Percentiles rank a stretch among this genome's conserved stretches.
phyloP scores from a whole-genome alignment of 2,797 vertebrate genomes.

The Microhierax caerulescens region DNA sequence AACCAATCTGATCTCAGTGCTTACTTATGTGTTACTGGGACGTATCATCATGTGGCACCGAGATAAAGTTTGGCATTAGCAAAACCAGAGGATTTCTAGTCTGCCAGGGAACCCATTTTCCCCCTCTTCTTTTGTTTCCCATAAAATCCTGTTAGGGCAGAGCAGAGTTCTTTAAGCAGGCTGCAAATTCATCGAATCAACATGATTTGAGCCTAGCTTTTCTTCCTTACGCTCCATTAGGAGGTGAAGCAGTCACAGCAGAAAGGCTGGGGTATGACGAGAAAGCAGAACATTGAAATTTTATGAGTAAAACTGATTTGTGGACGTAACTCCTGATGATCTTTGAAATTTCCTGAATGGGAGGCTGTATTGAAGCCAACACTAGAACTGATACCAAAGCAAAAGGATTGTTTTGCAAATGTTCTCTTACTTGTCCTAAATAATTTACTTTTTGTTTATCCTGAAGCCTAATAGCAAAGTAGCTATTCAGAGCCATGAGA shows the following conservation, averaged over 20 bases:
- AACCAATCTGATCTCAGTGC: conserved; percentile 36
- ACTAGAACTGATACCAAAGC: background rate
- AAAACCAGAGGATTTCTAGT: background rate
- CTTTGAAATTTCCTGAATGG: background rate
- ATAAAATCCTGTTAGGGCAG: conserved; percentile 25
- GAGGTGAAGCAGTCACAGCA: background rate
- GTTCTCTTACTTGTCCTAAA: background rate
- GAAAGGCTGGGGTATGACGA: background rate
- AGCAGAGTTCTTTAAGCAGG: background rate
- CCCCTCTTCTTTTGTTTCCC: conserved; percentile 35
- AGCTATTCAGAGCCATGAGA: background rate
- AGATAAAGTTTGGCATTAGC: conserved; percentile 21
- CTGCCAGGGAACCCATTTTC: background rate
- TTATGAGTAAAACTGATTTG: background rate
- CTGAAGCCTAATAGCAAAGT: background rate
- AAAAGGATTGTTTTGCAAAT: background rate
- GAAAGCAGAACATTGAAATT: background rate
- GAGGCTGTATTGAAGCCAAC: background rate
- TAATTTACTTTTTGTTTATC: background rate
- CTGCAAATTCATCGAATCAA: background rate
- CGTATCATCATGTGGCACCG: background rate
- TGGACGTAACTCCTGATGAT: background rate
- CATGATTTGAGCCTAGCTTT: background rate
- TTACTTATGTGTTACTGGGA: background rate
- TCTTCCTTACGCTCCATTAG: background rate